Percentiles rank a stretch among this genome's conserved stretches.
Evolutionary conservation across 2,888 invertebrate genomes (phyloP).

Genomic region (Brassicogethes aeneus): DNA sequence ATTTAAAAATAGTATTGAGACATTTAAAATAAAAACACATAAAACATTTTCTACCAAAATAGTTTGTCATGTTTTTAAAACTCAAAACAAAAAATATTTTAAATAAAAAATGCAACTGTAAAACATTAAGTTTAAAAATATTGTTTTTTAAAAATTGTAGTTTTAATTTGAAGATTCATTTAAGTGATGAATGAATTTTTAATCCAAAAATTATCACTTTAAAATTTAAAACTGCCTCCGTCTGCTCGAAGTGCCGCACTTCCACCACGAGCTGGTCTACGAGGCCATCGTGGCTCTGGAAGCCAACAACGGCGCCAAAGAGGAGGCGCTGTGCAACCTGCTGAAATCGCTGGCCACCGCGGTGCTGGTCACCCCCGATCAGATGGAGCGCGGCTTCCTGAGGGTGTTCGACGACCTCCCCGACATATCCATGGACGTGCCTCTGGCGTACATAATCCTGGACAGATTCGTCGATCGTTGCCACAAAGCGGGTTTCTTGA

Average conservation of each 20-base stretch:
- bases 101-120: too few species aligned
- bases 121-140: too few species aligned
- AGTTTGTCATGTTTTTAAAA: too few species aligned
- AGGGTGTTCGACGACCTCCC: conserved; percentile 82
- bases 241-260: conserved; percentile 91
- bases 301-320: conserved; percentile 67
- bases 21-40: too few species aligned
- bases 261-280: conserved; percentile 91
- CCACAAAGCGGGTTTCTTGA: conserved; percentile 60
- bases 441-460: conserved; percentile 79
- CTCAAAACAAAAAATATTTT: too few species aligned
- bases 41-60: too few species aligned
- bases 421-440: conserved; percentile 88
- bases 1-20: too few species aligned
- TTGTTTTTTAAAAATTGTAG: too few species aligned
- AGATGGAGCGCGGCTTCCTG: conserved; percentile 83
- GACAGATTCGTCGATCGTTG: conserved; percentile 72
- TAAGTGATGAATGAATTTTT: too few species aligned
- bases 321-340: conserved; percentile 72
- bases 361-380: conserved; percentile 73
- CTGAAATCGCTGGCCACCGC: conserved; percentile 66
- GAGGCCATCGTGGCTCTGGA: conserved; percentile 85
- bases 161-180: too few species aligned
- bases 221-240: too few species aligned
- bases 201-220: too few species aligned